These are phyloP conservation scores for Sciurus niger DNA, from an alignment of 2,113 vertebrate species.

Conservation along the genomic window DNA sequence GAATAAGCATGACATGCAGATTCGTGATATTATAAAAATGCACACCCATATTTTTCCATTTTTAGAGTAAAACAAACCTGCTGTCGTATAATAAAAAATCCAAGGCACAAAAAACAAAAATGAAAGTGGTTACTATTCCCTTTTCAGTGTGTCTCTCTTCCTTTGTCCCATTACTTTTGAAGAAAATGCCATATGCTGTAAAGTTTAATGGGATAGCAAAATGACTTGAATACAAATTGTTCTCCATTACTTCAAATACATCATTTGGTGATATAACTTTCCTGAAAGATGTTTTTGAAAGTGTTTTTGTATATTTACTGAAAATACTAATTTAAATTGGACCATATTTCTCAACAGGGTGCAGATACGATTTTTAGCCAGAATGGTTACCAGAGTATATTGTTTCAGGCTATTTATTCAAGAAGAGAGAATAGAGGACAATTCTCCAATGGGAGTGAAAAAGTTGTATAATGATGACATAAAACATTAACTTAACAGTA, in stretches of 20 bases:
- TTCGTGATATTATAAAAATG: constrained; percentile 39
- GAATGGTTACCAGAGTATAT: constrained; percentile 84
- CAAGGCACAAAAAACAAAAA: constrained; percentile 42
- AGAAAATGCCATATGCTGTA: constrained; percentile 77
- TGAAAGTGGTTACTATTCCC: constrained; percentile 54
- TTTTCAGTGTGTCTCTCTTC: constrained; percentile 58
- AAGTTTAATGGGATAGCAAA: constrained; percentile 79
- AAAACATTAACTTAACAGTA: constrained; percentile 90
- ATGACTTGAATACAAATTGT: constrained; percentile 77
- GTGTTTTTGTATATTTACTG: constrained; percentile 86
- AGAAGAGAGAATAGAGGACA: constrained; percentile 87
- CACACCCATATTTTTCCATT: background rate
- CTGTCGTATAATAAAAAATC: constrained; percentile 55
- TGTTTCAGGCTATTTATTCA: constrained; percentile 88
- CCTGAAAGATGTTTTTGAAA: constrained; percentile 78
- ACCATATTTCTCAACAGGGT: constrained; percentile 87
- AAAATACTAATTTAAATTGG: constrained; percentile 86
- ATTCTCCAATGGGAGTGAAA: constrained; percentile 85
- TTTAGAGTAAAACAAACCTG: background rate
- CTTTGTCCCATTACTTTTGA: constrained; percentile 65
- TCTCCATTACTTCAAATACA: constrained; percentile 76
- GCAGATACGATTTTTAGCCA: constrained; percentile 86
- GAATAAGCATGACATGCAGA: background rate
- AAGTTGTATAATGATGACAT: constrained; percentile 86
- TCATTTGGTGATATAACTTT: constrained; percentile 70